Base-by-base conservation (phyloP, 2,113 vertebrate species). In the Pavo muticus region DNA sequence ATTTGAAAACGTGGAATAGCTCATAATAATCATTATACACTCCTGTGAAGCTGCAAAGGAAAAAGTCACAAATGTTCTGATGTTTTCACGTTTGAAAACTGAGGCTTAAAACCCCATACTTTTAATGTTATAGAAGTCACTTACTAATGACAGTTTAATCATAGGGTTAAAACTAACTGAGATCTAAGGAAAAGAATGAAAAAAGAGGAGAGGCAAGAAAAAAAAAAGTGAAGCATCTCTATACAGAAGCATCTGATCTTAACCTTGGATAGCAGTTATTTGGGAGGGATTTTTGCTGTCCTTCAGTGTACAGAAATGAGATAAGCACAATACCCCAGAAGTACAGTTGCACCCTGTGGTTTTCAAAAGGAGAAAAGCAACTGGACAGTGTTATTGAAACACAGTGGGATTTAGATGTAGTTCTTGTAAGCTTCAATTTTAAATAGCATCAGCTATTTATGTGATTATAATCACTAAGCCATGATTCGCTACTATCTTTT, bases 61-160 rank as follows among this genome's bases (percentile, higher is more conserved):
- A 82, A 81, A 84, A 23, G n/a, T 40, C 81, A 73, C 63, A 75
- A 76, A 44, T 44, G 9, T 88, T 92, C 94, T 95, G 37, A 85
- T 87, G 30, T 70, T 88, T 74, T 93, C 77, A 77, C 4, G 5
- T 85, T 88, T 95, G 83, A 94, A 93, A 92, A 83, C 37, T 60
- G 20, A 88, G 40, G n/a, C 79, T 94, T 92, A 87, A 88, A 88
- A 20, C 2, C 39, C 11, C 57, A 48, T 88, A 44, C 23, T 91
- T 97, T 95, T 96, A 94, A 63, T 39, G 44, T n/a, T 60, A 73
- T 85, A 84, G 87, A 94, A 97, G 94, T 97, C 42, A 32, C 54
- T 86, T 63, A 56, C 71, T 96, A 39, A 21, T 77, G 71, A 84
- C 88, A 85, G 88, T 84, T 97, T 95, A 96, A 95, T 96, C 91